Conservation (phyloP, 1,140 invertebrate genomes). For the Rhizoglyphus robini region DNA sequence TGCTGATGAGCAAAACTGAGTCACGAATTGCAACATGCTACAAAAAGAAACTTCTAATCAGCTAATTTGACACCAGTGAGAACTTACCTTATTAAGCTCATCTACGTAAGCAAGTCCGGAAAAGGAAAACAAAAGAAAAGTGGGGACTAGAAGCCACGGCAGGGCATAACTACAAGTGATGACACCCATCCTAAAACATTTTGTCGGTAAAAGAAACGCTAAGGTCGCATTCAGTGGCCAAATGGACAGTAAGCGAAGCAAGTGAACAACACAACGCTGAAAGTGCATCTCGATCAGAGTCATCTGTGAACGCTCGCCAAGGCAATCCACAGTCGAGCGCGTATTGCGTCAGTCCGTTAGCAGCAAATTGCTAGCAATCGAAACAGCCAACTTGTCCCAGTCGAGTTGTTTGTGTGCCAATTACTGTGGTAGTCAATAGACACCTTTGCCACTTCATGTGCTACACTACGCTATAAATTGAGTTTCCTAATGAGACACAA, state of each 20-base stretch:
- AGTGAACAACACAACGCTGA: neutral
- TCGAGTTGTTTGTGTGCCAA: too few species aligned
- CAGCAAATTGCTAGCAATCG: too few species aligned
- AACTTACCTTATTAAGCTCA: slow-evolving; percentile 6
- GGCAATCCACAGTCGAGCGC: too few species aligned
- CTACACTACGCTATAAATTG: too few species aligned
- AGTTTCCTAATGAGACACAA: too few species aligned
- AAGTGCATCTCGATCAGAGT: neutral
- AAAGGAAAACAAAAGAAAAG: neutral
- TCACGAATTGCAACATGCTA: slow-evolving; percentile 24
- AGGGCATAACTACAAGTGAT: too few species aligned
- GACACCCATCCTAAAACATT: neutral
- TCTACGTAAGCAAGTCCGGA: neutral
- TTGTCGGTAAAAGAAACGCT: neutral
- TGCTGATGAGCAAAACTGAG: slow-evolving; percentile 59
- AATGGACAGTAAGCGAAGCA: neutral
- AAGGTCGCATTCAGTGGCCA: neutral
- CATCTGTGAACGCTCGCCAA: too few species aligned
- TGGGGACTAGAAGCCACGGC: too few species aligned
- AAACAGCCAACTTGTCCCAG: too few species aligned
- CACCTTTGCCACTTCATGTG: too few species aligned
- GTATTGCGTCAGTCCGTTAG: too few species aligned
- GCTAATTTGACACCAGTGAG: neutral
- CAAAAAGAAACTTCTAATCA: neutral
- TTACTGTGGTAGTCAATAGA: too few species aligned